These are phyloP conservation scores for Muscina levida DNA, from an alignment of 2,888 invertebrate species.

Conservation along the genomic window DNA sequence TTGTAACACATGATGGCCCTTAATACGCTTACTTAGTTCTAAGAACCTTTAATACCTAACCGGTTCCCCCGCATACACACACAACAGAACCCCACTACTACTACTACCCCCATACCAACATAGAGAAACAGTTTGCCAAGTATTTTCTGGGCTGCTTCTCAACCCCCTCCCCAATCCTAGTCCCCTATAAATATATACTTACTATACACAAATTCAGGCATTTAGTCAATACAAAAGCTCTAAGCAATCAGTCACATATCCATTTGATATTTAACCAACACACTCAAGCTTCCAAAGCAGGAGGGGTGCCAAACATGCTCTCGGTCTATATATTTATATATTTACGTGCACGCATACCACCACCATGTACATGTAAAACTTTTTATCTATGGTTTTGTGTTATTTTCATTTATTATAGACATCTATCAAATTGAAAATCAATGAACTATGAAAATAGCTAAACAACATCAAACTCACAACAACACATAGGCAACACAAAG, in stretches of 20 bases:
- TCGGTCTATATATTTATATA: no score
- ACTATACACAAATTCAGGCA: no score
- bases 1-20: constrained; percentile 21
- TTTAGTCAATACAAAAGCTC: no score
- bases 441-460: constrained; percentile 77
- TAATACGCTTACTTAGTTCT: constrained; percentile 47
- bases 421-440: constrained; percentile 79
- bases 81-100: not conserved
- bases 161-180: no score
- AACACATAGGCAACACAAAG: constrained; percentile 5
- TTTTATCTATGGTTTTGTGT: constrained; percentile 54
- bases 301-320: no score
- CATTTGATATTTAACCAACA: constrained; percentile 12
- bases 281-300: not conserved
- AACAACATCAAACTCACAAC: constrained; percentile 41
- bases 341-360: no score
- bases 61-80: constrained; percentile 31
- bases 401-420: constrained; percentile 74
- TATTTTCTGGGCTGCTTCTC: no score
- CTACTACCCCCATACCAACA: not conserved
- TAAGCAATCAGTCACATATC: not conserved
- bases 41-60: constrained; percentile 53
- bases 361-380: not conserved
- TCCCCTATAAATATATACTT: no score
- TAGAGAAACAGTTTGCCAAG: no score